Conservation (phyloP, 2,113 vertebrate genomes). For the Serinus canaria region DNA sequence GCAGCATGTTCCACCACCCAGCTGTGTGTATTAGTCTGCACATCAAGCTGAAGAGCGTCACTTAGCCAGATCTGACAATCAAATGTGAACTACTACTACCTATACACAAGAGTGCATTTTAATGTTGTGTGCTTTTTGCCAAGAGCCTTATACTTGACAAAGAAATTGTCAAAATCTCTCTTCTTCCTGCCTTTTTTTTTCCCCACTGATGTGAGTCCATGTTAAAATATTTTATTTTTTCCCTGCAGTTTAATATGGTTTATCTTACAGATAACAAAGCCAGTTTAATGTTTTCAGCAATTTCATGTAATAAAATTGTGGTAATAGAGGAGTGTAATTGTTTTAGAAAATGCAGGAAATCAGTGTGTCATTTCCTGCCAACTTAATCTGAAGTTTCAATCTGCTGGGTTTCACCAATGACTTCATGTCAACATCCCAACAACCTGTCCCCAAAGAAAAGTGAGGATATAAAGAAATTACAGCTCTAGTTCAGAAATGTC, state of each 20-base stretch:
- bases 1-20: constrained; percentile 72
- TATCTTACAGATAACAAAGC: neutral
- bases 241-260: neutral
- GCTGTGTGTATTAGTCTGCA: constrained; percentile 77
- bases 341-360: neutral
- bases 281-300: neutral
- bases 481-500: neutral
- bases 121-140: constrained; percentile 78
- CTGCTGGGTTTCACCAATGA: neutral
- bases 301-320: neutral
- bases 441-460: neutral
- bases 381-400: neutral
- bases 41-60: constrained; percentile 56
- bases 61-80: constrained; percentile 72
- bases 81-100: constrained; percentile 36
- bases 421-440: neutral
- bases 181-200: neutral
- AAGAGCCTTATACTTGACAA: constrained; percentile 77
- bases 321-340: neutral
- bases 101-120: constrained; percentile 72
- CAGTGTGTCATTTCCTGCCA: neutral
- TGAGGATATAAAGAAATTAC: neutral
- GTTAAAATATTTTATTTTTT: neutral
- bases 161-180: constrained; percentile 63
- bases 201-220: neutral